Conservation (phyloP, 64 coral and sea anemone genomes). For the Trachythela sp. region DNA sequence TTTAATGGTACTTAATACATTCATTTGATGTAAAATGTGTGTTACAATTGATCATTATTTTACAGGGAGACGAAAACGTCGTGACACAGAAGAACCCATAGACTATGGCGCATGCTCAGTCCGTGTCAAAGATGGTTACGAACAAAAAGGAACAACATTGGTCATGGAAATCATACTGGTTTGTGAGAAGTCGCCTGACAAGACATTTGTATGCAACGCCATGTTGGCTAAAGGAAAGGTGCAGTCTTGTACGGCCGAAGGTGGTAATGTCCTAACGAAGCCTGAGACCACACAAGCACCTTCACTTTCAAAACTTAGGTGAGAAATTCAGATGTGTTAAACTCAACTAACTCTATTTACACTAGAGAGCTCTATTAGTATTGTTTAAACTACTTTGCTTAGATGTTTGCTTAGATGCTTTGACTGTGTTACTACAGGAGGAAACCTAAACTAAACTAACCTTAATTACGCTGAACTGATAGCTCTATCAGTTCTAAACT, state of each 20-base stretch:
- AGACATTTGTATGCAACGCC: background rate
- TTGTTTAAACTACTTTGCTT: too few species aligned
- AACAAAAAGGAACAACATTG: background rate
- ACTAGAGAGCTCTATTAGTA: too few species aligned
- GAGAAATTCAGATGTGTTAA: background rate
- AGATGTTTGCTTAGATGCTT: too few species aligned
- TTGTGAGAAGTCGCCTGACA: background rate
- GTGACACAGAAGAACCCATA: background rate
- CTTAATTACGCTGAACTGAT: too few species aligned
- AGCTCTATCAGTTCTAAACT: too few species aligned
- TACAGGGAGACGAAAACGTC: background rate
- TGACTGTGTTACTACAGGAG: too few species aligned
- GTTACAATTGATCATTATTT: background rate
- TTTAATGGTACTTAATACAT: background rate
- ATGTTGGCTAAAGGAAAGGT: background rate
- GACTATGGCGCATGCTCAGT: background rate
- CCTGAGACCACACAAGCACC: background rate
- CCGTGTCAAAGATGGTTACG: background rate
- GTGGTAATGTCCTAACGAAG: background rate
- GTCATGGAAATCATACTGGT: background rate
- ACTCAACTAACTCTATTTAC: background rate
- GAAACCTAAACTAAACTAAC: too few species aligned
- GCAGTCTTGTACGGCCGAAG: background rate
- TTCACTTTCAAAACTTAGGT: background rate
- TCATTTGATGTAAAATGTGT: background rate